Evolutionary conservation across 1,140 invertebrate species (phyloP), one percentile per base, ranked within the genome.

Genomic region (Gonatopus flavifemur): DNA sequence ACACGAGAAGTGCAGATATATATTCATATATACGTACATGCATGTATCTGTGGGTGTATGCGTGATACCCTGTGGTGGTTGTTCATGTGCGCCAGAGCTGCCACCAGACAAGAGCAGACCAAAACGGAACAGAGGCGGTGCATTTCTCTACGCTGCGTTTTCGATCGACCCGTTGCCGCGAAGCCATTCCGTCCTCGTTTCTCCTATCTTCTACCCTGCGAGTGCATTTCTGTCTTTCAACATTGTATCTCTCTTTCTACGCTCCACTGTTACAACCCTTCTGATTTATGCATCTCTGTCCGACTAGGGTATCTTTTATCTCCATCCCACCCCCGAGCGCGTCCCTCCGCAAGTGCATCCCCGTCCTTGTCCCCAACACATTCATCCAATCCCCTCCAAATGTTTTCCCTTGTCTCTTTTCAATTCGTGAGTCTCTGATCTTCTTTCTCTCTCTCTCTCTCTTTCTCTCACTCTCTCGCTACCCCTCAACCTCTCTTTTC

Each of bases 111-210:
- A 69, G 61, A 70, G 63, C n/a, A n/a, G n/a, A n/a, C n/a, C n/a
- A n/a, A n/a, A n/a, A n/a, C n/a, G n/a, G n/a, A n/a, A n/a, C 67
- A 63, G 67, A 65, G 66, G 69, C 70, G 71, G 72, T 74, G 72
- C 69, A 71, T 75, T 76, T 73, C 71, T 73, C 69, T 64, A 69
- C 68, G 70, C 70, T 76, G 74, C 74, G 74, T 73, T 77, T 77
- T 74, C 75, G 64, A 76, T 76, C 76, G 74, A 77, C 75, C 74
- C 70, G 69, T 62, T 69, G 65, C 59, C 56, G 46, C 9, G 4
- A 6, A 9, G 13, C n/a, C n/a, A n/a, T n/a, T 7, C 30, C 10
- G 30, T 21, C 20, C 15, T 21, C 32, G 24, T 24, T 28, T 8
- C 49, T 33, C 21, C 49, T 37, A 13, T n/a, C n/a, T n/a, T n/a